Percentiles rank a stretch among this genome's conserved stretches.
Conservation (phyloP, 2,113 vertebrate genomes). For the Chunga burmeisteri region DNA sequence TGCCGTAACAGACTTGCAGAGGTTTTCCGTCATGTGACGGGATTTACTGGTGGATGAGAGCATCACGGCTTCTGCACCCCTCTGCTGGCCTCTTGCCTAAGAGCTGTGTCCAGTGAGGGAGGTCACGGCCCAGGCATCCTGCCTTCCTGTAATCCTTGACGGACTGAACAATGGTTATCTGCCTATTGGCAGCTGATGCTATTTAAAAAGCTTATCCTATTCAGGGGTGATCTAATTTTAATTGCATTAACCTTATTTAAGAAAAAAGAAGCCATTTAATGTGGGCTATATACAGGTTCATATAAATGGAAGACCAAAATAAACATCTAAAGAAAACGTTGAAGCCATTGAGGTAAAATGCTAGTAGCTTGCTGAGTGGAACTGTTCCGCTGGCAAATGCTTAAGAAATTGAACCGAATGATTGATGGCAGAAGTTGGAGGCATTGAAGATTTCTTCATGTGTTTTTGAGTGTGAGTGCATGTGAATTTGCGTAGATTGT, state of each 20-base stretch:
- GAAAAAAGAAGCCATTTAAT: slow-evolving; percentile 31
- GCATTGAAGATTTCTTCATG: not conserved
- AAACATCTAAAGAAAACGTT: slow-evolving; percentile 13
- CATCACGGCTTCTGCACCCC: not conserved
- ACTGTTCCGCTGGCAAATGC: not conserved
- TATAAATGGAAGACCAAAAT: slow-evolving; percentile 31
- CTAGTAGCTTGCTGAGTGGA: not conserved
- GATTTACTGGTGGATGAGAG: not conserved
- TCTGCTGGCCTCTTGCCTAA: not conserved
- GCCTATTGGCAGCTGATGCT: slow-evolving; percentile 20
- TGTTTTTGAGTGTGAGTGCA: not conserved
- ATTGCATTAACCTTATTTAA: slow-evolving; percentile 61
- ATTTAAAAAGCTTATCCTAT: slow-evolving; percentile 58
- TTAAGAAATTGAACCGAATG: not conserved
- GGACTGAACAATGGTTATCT: slow-evolving; percentile 14
- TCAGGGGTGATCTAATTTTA: slow-evolving; percentile 58
- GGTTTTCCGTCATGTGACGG: not conserved
- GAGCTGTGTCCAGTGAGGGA: not conserved
- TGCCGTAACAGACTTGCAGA: not conserved
- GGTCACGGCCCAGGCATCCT: slow-evolving; percentile 38
- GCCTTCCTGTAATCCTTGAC: slow-evolving; percentile 47
- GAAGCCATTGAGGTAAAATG: not conserved
- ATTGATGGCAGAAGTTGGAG: not conserved
- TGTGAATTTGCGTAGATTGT: not conserved
- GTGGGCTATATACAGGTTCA: not conserved